Evolutionary conservation across 1,140 invertebrate species (phyloP), one percentile per base, ranked within the genome.

Genomic region (Diploscapter pachys): DNA sequence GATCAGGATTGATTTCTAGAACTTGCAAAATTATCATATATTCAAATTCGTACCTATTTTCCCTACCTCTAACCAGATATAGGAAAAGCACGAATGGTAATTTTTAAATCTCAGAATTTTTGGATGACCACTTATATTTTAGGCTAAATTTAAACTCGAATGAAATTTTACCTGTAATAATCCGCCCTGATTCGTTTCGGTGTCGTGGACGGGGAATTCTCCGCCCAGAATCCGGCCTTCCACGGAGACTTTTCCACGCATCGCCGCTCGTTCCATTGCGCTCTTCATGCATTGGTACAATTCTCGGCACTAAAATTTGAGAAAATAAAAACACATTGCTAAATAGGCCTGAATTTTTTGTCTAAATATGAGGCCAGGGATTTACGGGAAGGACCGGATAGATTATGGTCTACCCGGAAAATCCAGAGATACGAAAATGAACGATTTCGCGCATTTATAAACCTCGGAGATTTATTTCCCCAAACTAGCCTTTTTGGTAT

Each of bases 201-300:
- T 92, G 87, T 99, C 96, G 86, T 96, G 94, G 48, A 99, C 93
- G 2, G 96, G 95, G 88, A 99, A 99, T 88, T 99, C 96, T 3
- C 96, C 96, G n/a, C 96, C 96, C 11, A 99, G 89, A 86, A 85
- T 81, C 98, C 96, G 62, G 83, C 85, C 77, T 52, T 83, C 76
- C 55, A 85, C 79, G 52, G 76, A 79, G 2, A 85, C 81, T 88
- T 92, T 88, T 85, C 93, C 89, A 87, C 93, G 86, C 80, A 90
- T 90, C 4, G 94, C 95, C 62, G 95, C 94, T 79, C 93, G 90
- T 87, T 98, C 96, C 95, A 99, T 99, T 4, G 95, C 92, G 82
- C 96, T 93, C 88, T 99, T 98, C 81, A 99, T 97, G 85, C 93
- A 95, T 87, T 96, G 95, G 86, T 99, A 99, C 50, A 99, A 88